Evolutionary conservation across 2,113 vertebrate species (phyloP).

Genomic region (Eretmochelys imbricata): DNA sequence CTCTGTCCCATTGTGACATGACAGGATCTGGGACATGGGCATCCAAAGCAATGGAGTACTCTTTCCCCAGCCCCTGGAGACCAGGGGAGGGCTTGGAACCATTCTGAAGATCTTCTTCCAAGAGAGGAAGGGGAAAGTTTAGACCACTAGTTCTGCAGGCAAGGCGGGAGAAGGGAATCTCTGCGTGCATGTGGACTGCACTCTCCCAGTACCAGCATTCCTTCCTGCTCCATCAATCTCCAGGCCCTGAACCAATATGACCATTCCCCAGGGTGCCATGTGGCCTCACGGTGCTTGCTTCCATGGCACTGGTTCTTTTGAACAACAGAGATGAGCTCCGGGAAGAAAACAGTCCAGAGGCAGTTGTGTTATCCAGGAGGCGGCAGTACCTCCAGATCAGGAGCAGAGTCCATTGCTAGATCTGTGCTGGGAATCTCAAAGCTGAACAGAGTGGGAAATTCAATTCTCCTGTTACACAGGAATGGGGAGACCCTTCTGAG

Average conservation of each 20-base stretch:
- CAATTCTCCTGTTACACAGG: background rate
- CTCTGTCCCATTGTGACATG: background rate
- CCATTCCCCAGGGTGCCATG: rapidly evolving
- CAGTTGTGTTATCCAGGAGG: rapidly evolving
- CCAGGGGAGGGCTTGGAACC: background rate
- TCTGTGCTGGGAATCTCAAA: background rate
- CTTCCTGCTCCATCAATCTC: background rate
- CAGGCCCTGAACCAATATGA: background rate
- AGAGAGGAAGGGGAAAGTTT: rapidly evolving
- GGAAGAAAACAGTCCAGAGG: background rate
- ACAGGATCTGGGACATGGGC: background rate
- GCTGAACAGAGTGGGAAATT: background rate
- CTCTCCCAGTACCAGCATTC: background rate
- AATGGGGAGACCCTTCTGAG: background rate
- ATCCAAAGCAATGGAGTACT: background rate
- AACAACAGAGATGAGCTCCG: no score
- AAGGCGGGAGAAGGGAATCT: background rate
- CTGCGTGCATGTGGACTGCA: background rate
- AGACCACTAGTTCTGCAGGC: rapidly evolving
- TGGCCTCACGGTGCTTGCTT: background rate
- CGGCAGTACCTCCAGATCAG: background rate
- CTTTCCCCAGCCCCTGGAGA: background rate
- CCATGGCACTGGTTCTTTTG: background rate
- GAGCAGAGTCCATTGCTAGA: no score
- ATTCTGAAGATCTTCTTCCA: background rate